Evolutionary conservation across 2,797 vertebrate genomes (phyloP).

Genomic region (Mastacembelus armatus): DNA sequence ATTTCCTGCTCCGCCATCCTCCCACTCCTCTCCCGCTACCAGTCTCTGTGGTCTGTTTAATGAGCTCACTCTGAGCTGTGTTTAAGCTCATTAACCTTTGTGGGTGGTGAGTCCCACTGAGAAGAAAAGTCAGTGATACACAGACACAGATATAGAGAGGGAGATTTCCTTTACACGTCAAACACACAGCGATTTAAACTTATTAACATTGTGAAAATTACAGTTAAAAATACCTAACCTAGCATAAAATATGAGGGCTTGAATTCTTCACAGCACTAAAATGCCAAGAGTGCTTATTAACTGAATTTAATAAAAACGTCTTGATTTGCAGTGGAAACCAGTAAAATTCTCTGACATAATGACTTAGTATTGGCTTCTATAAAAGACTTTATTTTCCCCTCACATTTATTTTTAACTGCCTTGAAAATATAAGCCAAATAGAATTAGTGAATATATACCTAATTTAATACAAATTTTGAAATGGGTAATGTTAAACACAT

Average conservation of each 20-base stretch:
- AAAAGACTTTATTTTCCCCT: not conserved
- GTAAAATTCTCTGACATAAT: not conserved
- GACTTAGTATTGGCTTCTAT: not conserved
- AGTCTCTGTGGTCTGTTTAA: conserved; percentile 76
- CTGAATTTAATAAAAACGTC: not conserved
- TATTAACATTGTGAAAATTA: conserved; percentile 47
- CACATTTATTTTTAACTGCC: not conserved
- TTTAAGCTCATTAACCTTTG: conserved; percentile 86
- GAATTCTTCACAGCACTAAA: not conserved
- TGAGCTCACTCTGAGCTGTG: conserved; percentile 82
- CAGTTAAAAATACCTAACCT: conserved; percentile 3
- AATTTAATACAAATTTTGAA: not conserved
- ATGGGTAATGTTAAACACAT: not conserved
- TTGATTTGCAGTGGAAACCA: not conserved
- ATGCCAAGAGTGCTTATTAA: not conserved
- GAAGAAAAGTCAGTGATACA: conserved; percentile 74
- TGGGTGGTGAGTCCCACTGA: conserved; percentile 76
- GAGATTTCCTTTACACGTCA: conserved; percentile 51
- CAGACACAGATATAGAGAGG: conserved; percentile 54
- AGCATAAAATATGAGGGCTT: conserved; percentile 1
- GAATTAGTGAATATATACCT: no score
- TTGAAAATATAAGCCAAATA: not conserved
- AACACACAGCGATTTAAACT: conserved; percentile 42
- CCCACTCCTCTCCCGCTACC: conserved; percentile 56
- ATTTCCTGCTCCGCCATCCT: conserved; percentile 35